Evolutionary conservation across 2,113 vertebrate genomes (phyloP).

Genomic region (Deroptyus accipitrinus): DNA sequence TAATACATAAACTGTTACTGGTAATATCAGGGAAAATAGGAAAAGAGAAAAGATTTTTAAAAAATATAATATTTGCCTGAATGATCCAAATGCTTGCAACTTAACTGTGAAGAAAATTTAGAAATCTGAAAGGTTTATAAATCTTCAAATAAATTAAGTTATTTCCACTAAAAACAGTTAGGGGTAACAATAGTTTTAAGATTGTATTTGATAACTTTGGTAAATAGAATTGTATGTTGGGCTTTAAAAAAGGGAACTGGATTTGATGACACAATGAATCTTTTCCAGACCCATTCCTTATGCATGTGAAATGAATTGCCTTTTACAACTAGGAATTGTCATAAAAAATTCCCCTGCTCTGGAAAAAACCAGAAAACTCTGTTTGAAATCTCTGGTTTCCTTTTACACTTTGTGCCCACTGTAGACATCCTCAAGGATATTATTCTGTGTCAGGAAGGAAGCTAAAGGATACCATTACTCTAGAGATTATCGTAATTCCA

Average conservation of each 20-base stretch:
- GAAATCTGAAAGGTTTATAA: background rate
- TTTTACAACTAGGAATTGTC: constrained; percentile 70
- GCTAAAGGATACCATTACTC: constrained; percentile 60
- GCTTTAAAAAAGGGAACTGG: background rate
- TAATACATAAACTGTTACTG: background rate
- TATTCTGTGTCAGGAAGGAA: constrained; percentile 57
- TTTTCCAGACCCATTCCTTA: background rate
- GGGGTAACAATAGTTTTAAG: background rate
- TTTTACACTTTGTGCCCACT: constrained; percentile 66
- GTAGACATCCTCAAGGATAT: constrained; percentile 64
- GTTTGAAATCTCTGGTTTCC: constrained; percentile 70
- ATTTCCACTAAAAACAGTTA: background rate
- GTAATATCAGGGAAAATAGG: background rate
- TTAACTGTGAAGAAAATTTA: background rate
- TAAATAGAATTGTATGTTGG: background rate
- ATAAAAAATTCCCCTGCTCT: constrained; percentile 65
- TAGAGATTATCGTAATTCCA: constrained; percentile 54
- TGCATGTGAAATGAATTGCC: constrained; percentile 57
- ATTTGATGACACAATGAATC: background rate
- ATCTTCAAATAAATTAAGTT: background rate
- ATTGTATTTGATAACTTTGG: background rate
- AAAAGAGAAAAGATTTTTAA: background rate
- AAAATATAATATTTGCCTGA: background rate
- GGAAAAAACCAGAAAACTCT: constrained; percentile 72
- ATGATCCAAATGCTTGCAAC: background rate